Evolutionary conservation across 2,113 vertebrate genomes (phyloP), one percentile per base, ranked within the genome.

Genomic region (Rousettus leschenaultii): DNA sequence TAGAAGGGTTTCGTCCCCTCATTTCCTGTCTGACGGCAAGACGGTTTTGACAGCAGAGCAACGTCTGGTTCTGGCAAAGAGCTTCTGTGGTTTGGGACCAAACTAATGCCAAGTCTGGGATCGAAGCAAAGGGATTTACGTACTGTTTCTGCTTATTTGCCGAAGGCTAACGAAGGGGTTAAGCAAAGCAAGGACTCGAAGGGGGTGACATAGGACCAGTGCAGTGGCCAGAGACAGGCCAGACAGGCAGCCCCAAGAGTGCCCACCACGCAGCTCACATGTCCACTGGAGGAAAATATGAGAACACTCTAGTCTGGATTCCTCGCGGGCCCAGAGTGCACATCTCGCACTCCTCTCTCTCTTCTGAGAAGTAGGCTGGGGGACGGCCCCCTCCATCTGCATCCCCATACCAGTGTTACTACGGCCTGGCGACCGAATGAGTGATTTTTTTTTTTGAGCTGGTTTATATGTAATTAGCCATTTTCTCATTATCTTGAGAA

Each of bases 401-500:
- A 63, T 0, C 0, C 70, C 82, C 59, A 85, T 59, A 3, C 26
- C 9, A 51, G 80, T 12, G 19, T 73, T 88, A 84, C 45, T 63
- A 91, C 9, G 7, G 30, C 75, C 13, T 79, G 84, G 63, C 33
- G 26, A 95, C 53, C 79, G 21, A n/a, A 82, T 66, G 79, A 85
- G 84, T 40, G 22, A 40, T 5, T 0, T 45, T 7, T 97, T 92
- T 51, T 51, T 51, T 51, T 51, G 3, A 14, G 51, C 96, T 89
- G 45, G 73, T 92, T 96, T 93, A 83, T 74, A 83, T 24, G 24
- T 75, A 43, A 93, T 48, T 51, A 19, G 63, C 30, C 12, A 53
- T 95, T 97, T 97, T 70, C 55, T 86, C 65, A 87, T 89, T 78
- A 21, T 82, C 19, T 96, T 87, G 8, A 95, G 94, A 24, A 89